Conservation (phyloP, 2,113 vertebrate genomes). For the Rhea pennata region DNA sequence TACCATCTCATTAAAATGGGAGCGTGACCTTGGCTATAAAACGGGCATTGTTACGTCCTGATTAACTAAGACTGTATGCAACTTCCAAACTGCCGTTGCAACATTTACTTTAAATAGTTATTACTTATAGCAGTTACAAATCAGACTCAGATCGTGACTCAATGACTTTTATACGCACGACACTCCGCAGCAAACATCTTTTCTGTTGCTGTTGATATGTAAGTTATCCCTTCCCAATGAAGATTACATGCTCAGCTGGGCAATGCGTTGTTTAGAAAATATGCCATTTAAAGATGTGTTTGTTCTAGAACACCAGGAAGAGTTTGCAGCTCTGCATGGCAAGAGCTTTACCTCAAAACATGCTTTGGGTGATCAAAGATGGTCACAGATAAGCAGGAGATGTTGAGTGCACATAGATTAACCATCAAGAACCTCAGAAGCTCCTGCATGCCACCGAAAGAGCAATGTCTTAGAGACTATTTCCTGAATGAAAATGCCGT, state of each 20-base stretch:
- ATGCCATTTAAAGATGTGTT: rapidly evolving
- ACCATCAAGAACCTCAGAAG: neutral
- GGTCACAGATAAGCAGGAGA: neutral
- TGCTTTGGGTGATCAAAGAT: neutral
- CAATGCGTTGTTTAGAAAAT: neutral
- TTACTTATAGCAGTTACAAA: neutral
- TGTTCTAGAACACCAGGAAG: neutral
- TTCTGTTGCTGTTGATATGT: neutral
- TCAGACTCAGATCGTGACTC: neutral
- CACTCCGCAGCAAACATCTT: neutral
- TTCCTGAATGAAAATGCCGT: neutral
- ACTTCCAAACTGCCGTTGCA: neutral
- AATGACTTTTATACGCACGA: neutral
- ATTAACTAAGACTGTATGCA: neutral
- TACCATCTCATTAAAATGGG: neutral
- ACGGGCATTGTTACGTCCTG: neutral
- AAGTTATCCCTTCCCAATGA: neutral
- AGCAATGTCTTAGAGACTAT: neutral
- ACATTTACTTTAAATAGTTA: neutral
- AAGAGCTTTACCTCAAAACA: neutral
- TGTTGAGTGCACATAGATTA: neutral
- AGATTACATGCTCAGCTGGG: neutral
- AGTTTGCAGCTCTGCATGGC: neutral
- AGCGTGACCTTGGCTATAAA: neutral
- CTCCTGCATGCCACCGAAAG: neutral